phyloP scores from a whole-genome alignment of 2,797 vertebrate species.

The Masticophis lateralis region DNA sequence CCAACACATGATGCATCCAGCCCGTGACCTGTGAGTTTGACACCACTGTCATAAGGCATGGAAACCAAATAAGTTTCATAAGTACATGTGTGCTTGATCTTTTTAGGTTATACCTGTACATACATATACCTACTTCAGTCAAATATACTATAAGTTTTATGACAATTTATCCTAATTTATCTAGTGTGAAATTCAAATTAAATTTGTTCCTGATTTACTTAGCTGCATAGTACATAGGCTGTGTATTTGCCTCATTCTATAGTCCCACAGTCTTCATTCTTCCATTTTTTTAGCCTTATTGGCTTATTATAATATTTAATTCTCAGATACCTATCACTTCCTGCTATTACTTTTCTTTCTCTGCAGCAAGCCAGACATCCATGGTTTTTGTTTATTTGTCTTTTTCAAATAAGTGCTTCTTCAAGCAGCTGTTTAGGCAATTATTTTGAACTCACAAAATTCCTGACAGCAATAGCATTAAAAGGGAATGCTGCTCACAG shows the following conservation, averaged over 20 bases:
- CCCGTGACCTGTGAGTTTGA: accelerated
- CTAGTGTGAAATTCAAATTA: background rate
- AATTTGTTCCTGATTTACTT: background rate
- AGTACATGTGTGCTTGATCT: background rate
- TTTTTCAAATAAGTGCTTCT: conserved; percentile 20
- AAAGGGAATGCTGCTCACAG: conserved; percentile 7
- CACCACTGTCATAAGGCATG: background rate
- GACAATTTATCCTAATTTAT: background rate
- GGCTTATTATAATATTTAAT: background rate
- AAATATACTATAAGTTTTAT: background rate
- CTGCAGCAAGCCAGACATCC: background rate
- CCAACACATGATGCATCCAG: too few species aligned
- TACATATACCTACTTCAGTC: background rate
- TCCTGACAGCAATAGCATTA: conserved; percentile 11
- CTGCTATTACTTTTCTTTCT: background rate
- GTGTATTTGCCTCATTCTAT: background rate
- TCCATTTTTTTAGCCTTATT: background rate
- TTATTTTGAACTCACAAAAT: conserved; percentile 32
- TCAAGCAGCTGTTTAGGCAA: conserved; percentile 12
- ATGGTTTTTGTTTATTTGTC: background rate
- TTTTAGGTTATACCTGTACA: background rate
- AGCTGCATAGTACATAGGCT: background rate
- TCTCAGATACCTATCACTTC: background rate
- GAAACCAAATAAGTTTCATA: background rate
- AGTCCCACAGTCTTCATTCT: background rate